Conservation (phyloP, 2,888 invertebrate species). For the Steinernema scapterisci region DNA sequence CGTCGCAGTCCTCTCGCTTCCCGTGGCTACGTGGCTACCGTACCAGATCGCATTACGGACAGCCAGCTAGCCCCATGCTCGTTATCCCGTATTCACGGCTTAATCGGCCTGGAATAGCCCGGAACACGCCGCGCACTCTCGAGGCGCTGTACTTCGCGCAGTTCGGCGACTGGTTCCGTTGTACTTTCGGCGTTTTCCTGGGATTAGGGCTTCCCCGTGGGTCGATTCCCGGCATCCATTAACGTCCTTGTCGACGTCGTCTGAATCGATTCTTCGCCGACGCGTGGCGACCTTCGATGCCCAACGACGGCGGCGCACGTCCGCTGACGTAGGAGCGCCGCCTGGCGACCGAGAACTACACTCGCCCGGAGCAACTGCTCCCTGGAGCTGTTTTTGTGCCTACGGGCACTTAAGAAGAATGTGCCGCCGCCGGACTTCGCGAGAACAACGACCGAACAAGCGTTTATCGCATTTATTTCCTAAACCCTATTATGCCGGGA, state of each 20-base stretch:
- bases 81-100: neutral
- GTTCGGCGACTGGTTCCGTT: conserved; percentile 11
- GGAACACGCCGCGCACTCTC: neutral
- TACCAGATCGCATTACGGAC: neutral
- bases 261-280: neutral
- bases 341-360: conserved; percentile 4
- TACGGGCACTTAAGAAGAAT: too few species aligned
- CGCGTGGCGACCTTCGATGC: neutral
- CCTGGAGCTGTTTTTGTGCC: neutral
- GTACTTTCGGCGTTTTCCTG: neutral
- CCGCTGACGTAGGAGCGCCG: neutral
- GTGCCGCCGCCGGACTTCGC: too few species aligned
- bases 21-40: conserved; percentile 2
- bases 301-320: neutral
- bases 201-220: conserved; percentile 11
- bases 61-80: neutral
- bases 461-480: too few species aligned
- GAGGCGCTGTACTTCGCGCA: neutral
- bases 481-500: too few species aligned
- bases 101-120: neutral
- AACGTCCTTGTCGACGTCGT: neutral
- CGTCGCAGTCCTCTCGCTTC: neutral
- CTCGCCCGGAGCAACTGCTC: neutral
- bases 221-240: conserved; percentile 28
- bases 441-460: too few species aligned